Evolutionary conservation across 2,797 vertebrate species (phyloP).

Genomic region (Muscicapa comitata): DNA sequence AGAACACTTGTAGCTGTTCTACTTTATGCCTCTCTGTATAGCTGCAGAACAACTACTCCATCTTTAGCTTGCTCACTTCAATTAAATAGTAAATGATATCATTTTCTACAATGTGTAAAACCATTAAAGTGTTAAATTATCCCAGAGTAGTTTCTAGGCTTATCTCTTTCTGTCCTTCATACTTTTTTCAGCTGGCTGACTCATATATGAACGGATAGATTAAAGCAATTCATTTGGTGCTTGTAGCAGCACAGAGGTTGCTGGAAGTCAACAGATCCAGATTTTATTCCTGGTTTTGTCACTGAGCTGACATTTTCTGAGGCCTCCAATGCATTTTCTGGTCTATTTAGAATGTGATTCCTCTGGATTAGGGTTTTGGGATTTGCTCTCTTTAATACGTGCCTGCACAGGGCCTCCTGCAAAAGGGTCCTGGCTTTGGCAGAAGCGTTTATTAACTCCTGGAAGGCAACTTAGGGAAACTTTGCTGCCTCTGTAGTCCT

Average conservation of each 20-base stretch:
- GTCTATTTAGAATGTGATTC: neutral
- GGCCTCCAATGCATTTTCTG: neutral
- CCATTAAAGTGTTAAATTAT: constrained; percentile 16
- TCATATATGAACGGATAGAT: neutral
- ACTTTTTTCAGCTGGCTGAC: neutral
- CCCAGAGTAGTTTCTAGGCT: neutral
- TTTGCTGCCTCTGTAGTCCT: neutral
- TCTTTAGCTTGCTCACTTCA: neutral
- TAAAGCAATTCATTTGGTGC: neutral
- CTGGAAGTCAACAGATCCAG: neutral
- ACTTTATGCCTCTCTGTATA: neutral
- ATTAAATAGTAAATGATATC: neutral
- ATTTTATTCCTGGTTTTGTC: neutral
- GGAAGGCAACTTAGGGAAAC: neutral
- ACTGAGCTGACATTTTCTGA: neutral
- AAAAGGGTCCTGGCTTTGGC: neutral
- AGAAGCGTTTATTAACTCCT: neutral
- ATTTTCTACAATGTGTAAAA: neutral
- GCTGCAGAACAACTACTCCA: neutral
- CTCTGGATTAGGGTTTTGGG: neutral
- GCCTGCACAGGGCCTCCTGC: neutral
- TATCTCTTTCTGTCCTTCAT: neutral
- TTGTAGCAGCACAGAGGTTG: neutral
- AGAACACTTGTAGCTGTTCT: neutral
- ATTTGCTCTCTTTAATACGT: neutral